Conservation (phyloP, 2,113 vertebrate species). For the Chamaea fasciata region DNA sequence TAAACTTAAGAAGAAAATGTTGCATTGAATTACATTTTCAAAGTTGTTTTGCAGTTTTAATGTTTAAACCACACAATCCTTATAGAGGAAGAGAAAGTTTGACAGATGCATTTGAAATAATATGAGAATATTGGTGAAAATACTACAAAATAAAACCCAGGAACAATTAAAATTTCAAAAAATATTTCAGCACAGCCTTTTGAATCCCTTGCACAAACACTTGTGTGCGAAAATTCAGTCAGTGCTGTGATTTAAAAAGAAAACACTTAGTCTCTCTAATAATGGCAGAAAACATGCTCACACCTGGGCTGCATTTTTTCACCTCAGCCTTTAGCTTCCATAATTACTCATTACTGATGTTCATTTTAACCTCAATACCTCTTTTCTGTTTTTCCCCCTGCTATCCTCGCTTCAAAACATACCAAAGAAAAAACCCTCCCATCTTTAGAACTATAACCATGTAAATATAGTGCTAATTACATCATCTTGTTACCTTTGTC, state of each 20-base stretch:
- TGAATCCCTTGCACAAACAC: neutral
- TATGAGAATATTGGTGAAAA: neutral
- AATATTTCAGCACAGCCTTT: neutral
- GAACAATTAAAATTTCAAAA: neutral
- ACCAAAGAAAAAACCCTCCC: neutral
- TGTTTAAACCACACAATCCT: neutral
- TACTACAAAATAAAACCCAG: neutral
- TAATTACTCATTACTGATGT: neutral
- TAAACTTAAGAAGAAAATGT: neutral
- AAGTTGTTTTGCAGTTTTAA: neutral
- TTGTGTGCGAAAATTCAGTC: neutral
- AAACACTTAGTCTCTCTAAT: neutral
- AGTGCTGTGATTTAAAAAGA: neutral
- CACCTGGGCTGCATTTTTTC: slow-evolving; percentile 29
- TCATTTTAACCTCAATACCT: neutral
- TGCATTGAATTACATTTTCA: neutral
- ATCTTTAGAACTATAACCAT: neutral
- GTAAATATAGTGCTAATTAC: neutral
- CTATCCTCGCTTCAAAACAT: neutral
- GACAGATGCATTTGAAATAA: neutral
- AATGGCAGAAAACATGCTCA: neutral
- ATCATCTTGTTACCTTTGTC: neutral
- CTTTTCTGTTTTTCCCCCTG: neutral
- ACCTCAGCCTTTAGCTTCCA: neutral
- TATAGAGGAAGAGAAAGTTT: neutral